Evolutionary conservation across 35 echinoderm and acorn worm genomes (phyloP), one percentile per base, ranked within the genome.

Genomic region (Diadema setosum): DNA sequence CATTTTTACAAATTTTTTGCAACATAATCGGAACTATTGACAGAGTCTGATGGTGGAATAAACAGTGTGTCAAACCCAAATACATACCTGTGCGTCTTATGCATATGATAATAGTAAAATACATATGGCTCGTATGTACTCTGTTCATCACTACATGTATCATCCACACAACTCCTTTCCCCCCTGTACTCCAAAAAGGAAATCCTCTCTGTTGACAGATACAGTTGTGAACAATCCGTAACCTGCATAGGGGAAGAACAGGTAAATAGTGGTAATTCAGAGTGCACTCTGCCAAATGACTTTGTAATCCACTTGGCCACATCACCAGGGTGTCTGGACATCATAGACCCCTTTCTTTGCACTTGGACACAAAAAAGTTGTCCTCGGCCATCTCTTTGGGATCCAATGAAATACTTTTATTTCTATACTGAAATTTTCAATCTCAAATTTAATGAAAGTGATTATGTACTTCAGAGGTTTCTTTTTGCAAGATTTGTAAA

Each of bases 101-200:
- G 33, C 32, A 39, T 81, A 41, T 81, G 75, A 42, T 34, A 4
- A 81, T 81, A 81, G 31, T 39, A 5, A 39, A 81, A 81, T 42
- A 5, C 75, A 39, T 81, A 81, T 70, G 64, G 64, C 23, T 42
- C 42, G 75, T 81, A 23, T 20, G 48, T 52, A 52, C 48, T 52
- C 48, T 81, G 30, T 39, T 81, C 75, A 44, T 81, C 64, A 26
- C 29, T 31, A n/a, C 16, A n/a, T n/a, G n/a, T 39, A 41, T 39
- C 35, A 34, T 39, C 35, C 32, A 81, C 75, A 30, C 40, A 18
- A 39, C 75, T 81, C 30, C 32, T 41, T 39, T 81, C 30, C 42
- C 75, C 75, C 35, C 40, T 81, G 40, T 81, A 81, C 40, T 81
- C 75, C 35, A 81, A 81, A n/a, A 18, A 81, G 75, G 35, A 81